phyloP scores from a whole-genome alignment of 2,888 invertebrate species.

The Sepioteuthis lessoniana region DNA sequence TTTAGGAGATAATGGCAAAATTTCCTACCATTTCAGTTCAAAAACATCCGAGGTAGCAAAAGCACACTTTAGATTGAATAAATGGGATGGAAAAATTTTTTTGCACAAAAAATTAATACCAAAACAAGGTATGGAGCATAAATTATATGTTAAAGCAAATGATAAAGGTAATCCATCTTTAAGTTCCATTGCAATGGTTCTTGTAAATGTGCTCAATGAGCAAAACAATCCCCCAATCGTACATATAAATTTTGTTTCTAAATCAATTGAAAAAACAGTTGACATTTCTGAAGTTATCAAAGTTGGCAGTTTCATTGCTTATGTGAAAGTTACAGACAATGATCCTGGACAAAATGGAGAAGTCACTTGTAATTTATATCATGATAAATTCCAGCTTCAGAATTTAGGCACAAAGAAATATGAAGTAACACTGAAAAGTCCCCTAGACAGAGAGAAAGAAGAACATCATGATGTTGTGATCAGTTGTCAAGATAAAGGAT shows the following conservation, averaged over 20 bases:
- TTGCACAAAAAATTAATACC: neutral
- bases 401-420: neutral
- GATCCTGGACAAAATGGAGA: neutral
- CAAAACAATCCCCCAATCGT: neutral
- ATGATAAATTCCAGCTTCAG: slow-evolving; percentile 20
- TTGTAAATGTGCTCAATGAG: neutral
- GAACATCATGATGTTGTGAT: neutral
- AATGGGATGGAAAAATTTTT: neutral
- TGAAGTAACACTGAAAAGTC: neutral
- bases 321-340: neutral
- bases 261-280: neutral
- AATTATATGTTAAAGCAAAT: neutral
- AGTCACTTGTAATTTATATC: neutral
- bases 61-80: neutral
- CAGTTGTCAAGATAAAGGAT: slow-evolving; percentile 23
- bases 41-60: neutral
- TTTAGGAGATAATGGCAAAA: no score
- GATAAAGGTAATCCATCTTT: neutral
- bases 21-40: neutral
- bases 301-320: neutral
- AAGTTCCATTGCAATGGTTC: neutral
- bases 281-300: neutral
- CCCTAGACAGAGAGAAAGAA: neutral
- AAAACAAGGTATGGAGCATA: neutral
- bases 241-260: neutral